Evolutionary conservation across 2,113 vertebrate species (phyloP), one percentile per base, ranked within the genome.

Genomic region (Panthera leo): DNA sequence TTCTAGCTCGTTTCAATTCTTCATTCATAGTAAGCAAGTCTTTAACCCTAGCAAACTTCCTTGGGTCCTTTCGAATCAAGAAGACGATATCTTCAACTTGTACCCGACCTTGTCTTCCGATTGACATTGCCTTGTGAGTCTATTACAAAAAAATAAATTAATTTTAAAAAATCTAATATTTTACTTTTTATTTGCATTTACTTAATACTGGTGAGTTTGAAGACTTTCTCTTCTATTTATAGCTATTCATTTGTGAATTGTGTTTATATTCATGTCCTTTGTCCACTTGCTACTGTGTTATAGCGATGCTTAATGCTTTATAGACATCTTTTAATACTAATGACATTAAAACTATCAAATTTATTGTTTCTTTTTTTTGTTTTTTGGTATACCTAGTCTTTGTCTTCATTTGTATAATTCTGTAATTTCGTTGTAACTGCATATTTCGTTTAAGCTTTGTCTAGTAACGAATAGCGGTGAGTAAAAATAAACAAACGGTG

Each of bases 21-120:
- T 99, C 99, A 67, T 99, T 99, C 99, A 99, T 99, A 21, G 99
- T 99, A 58, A 99, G 99, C 91, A 99, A 99, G 97, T 99, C 99
- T 98, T 99, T 99, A 79, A 99, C 99, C 95, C 99, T 97, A 65
- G 99, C 99, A 98, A 99, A 99, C 97, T 99, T 99, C 84, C 99
- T 98, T 10, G 99, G 99, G 87, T 99, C 99, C 97, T 99, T 99
- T 58, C 99, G 99, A 65, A 99, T 99, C 0, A 99, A 99, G 96
- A 99, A 99, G 19, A 99, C 99, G 0, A 99, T 99, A 98, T 99
- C 99, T 98, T 99, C 99, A 75, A 99, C 99, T 99, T 99, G 99
- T 18, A 99, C 99, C 0, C 99, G 99, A 12, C 99, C 99, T 98
- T 99, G 99, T 91, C 99, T 99, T 53, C 99, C 99, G 39, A 99